Base-by-base conservation (phyloP, 2,888 invertebrate genomes). In the Chironomus riparius region DNA sequence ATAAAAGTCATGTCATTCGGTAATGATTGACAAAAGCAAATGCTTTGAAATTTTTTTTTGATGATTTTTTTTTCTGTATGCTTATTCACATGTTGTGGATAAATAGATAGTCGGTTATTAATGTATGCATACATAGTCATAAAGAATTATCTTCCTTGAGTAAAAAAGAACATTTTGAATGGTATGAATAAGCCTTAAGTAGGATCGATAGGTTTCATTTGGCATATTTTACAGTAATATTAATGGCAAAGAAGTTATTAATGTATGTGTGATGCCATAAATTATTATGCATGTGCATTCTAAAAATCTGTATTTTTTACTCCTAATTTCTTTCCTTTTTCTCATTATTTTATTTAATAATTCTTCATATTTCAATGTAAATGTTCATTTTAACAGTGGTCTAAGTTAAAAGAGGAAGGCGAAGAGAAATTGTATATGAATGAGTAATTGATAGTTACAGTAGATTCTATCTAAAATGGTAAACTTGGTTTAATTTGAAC, bases 21-120 rank as follows among this genome's bases (percentile, higher is more conserved):
- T 48, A 56, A 71, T 48, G 71, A 71, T 71, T 71, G 71, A 71
- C 71, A 71, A 22, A 50, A 24, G 21, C 70, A 70, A 70, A 71
- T 56, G 71, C 24, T 47, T 71, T 71, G 12, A 15, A 15, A 70
- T 70, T 12, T 13, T 71, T 50, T 71, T 12, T 65, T 38, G 38
- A 38, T 38, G 28, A 38, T 38, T 38, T 38, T 38, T 38, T 38
- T 56, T 56, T 50, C 50, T 10, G n/a, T 56, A 56, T 56, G n/a
- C 18, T 18, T 38, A 38, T 38, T 38, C 38, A 38, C 38, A 38
- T 38, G 38, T 38, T 38, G 38, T 38, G 38, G 38, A 38, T 38
- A 38, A 38, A 38, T 38, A 38, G 38, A 38, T 38, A 38, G 38
- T 38, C 38, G 38, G 38, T 38, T 38, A 38, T 38, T 38, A 38